Conservation (phyloP, 2,888 invertebrate genomes). For the Rhimphoctona megacephalus region DNA sequence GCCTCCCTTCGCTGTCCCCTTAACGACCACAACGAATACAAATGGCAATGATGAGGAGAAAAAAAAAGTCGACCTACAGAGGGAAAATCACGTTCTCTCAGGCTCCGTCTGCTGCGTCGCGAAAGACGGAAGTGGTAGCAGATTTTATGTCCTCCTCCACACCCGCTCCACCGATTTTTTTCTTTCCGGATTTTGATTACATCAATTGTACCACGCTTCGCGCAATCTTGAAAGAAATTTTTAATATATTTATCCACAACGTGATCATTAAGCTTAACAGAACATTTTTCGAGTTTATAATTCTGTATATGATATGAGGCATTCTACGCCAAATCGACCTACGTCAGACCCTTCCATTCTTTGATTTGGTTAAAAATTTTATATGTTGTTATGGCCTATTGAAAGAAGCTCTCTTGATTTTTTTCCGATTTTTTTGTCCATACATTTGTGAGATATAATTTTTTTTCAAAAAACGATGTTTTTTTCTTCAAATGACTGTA, state of each 20-base stretch:
- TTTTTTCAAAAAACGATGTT: no score
- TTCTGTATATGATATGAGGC: no score
- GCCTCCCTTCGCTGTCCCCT: conserved; percentile 12
- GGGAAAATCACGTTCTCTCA: conserved; percentile 57
- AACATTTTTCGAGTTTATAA: neutral
- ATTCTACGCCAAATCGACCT: no score
- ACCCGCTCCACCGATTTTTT: neutral
- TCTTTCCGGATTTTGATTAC: conserved; percentile 3
- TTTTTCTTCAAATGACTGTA: no score
- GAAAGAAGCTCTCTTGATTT: no score
- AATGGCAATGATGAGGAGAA: conserved; percentile 55
- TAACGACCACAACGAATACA: conserved; percentile 59
- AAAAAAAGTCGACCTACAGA: conserved; percentile 31
- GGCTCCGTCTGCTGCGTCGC: conserved; percentile 33
- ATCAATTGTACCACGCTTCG: conserved; percentile 14
- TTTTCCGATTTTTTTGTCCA: no score
- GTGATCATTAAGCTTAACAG: neutral
- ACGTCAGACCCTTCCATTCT: no score
- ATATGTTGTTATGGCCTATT: no score
- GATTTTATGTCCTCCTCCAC: conserved; percentile 13
- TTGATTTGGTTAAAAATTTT: no score
- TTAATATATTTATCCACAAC: neutral
- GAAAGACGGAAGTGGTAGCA: conserved; percentile 50
- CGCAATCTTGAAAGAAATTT: conserved; percentile 6
- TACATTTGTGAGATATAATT: no score